These are phyloP conservation scores for Columbina picui DNA, from an alignment of 2,113 vertebrate genomes.

Conservation along the genomic window DNA sequence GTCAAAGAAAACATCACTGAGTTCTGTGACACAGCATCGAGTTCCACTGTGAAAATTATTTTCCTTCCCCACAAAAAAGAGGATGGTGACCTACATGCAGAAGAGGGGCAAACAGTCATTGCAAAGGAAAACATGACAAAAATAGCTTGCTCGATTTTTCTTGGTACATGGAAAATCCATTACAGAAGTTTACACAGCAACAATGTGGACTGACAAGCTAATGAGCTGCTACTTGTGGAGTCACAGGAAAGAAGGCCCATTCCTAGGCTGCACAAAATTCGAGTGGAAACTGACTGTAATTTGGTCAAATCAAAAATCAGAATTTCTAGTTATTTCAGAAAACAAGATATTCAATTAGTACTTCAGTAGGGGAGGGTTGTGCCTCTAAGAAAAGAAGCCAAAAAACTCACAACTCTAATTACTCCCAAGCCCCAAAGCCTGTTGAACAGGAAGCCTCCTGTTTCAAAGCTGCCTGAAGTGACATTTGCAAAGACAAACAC, in stretches of 20 bases:
- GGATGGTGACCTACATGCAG: background rate
- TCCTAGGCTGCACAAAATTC: background rate
- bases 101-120: background rate
- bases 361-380: background rate
- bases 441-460: background rate
- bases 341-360: background rate
- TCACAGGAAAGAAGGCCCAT: background rate
- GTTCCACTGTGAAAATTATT: background rate
- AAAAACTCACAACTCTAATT: background rate
- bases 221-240: background rate
- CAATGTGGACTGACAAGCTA: background rate
- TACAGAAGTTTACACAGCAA: slow-evolving; percentile 4
- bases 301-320: background rate
- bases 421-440: background rate
- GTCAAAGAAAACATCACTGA: background rate
- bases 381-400: background rate
- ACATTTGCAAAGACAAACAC: background rate
- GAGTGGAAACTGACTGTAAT: background rate
- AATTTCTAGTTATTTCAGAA: background rate
- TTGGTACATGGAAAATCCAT: slow-evolving; percentile 43
- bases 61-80: background rate
- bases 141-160: background rate
- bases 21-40: fast-evolving
- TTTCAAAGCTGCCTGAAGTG: background rate
- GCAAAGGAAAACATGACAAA: background rate